These are phyloP conservation scores for Cephus cinctus DNA, from an alignment of 1,140 invertebrate species.

Conservation along the genomic window DNA sequence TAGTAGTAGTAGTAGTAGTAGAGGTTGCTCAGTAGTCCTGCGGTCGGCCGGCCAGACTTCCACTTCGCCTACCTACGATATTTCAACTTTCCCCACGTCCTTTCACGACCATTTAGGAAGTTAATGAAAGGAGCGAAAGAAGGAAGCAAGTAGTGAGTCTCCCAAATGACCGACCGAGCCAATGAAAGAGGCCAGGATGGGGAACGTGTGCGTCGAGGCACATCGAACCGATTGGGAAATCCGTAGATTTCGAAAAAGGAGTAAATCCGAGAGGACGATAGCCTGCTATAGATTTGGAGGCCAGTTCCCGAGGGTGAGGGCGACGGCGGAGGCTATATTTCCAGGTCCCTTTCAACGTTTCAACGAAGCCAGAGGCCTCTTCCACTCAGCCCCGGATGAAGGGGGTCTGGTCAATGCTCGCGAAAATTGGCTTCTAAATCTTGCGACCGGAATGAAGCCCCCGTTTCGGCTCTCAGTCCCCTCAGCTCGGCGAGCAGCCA, in stretches of 20 bases:
- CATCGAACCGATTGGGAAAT: slow-evolving; percentile 4
- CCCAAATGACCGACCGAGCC: slow-evolving; percentile 4
- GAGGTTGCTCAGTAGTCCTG: slow-evolving; percentile 12
- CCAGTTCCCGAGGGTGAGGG: slow-evolving; percentile 4
- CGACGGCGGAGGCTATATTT: slow-evolving; percentile 24
- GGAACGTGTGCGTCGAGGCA: slow-evolving; percentile 2
- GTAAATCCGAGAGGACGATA: not conserved
- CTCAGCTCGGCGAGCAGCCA: slow-evolving; percentile 15
- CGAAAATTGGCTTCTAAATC: slow-evolving; percentile 54
- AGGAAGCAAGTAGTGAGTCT: not conserved
- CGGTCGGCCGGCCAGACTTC: slow-evolving; percentile 4
- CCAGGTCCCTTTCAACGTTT: slow-evolving; percentile 23
- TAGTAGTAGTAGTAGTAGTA: too few species aligned
- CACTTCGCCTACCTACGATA: slow-evolving; percentile 19
- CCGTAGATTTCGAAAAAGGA: not conserved
- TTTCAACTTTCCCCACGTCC: slow-evolving; percentile 18
- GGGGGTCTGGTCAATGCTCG: slow-evolving; percentile 41
- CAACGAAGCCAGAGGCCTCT: too few species aligned
- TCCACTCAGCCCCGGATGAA: slow-evolving; percentile 10
- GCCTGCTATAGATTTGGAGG: too few species aligned
- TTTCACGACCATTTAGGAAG: not conserved
- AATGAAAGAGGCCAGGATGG: not conserved
- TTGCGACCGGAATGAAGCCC: slow-evolving; percentile 43
- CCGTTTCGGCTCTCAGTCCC: slow-evolving; percentile 17
- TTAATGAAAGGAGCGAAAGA: not conserved